Evolutionary conservation across 37 sponge, comb jelly and placozoan genomes (phyloP), one percentile per base, ranked within the genome.

Genomic region (Axinella damicornis): DNA sequence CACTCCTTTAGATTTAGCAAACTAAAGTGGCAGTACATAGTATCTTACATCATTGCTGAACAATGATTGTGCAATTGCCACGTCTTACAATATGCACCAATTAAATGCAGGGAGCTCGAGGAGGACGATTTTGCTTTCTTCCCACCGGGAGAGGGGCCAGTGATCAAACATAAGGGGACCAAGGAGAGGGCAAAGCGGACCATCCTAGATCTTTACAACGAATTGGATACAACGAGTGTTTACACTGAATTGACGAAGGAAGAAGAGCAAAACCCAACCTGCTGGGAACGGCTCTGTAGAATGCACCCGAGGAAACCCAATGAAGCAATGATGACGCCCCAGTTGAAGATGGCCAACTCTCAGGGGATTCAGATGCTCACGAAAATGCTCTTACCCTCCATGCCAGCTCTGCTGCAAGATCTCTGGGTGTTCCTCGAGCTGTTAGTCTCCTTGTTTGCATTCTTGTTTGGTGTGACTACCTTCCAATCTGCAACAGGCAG

Each of bases 381-480:
- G 52, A 67, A 40, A 2, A 16, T 88, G 6, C 21, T 71, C 25
- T 75, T 88, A 68, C 89, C 89, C 0, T 57, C 77, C 5, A 19
- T 88, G 24, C 83, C 89, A 38, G 33, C 21, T 12, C 14, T 88
- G 19, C 19, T 88, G 0, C 65, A 68, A 33, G 89, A 82, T 68
- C 13, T 76, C n/a, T 88, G 89, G 89, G 89, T 88, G 17, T 76
- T 54, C 22, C 28, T 66, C 0, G 89, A 88, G 59, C 52, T 88
- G 35, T 34, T n/a, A 15, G 30, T 88, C 14, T 58, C 77, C 5
- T 5, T 88, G 2, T 55, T 36, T 60, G 79, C 78, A 14, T 78
- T 86, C 40, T 20, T 69, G 1, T 32, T 86, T 59, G 60, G 72
- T 20, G 5, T 85, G 20, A 0, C 76, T 17, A 33, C 40, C 20